These are phyloP conservation scores for Dryocosmus kuriphilus DNA, from an alignment of 2,888 invertebrate genomes.

Conservation along the genomic window DNA sequence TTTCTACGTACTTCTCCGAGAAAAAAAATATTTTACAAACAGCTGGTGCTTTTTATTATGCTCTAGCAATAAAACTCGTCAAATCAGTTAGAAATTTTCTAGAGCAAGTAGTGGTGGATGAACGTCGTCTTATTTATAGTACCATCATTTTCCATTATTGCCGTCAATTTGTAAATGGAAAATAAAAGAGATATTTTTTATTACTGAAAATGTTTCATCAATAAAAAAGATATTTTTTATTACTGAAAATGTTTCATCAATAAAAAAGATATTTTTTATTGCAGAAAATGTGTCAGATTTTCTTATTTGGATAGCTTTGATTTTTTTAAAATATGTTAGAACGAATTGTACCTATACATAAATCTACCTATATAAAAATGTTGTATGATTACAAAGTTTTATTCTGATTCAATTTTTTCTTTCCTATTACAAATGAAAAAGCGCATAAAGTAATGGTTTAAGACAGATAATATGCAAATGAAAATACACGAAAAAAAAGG, in stretches of 20 bases:
- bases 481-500: too few relatives aligned
- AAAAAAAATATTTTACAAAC: not conserved
- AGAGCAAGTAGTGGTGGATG: conserved; percentile 12
- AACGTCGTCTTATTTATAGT: conserved; percentile 5
- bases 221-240: not conserved
- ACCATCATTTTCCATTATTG: not conserved
- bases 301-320: not conserved
- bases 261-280: not conserved
- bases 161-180: not conserved
- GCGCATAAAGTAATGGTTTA: too few relatives aligned
- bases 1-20: not conserved
- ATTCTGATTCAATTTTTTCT: not conserved
- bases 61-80: conserved; percentile 23
- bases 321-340: not conserved
- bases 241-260: not conserved
- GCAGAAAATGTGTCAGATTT: not conserved
- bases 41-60: not conserved
- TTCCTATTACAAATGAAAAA: not conserved
- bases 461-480: too few relatives aligned
- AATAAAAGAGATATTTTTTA: not conserved
- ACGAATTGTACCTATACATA: too few relatives aligned
- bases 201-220: not conserved
- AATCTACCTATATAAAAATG: too few relatives aligned
- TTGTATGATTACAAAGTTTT: too few relatives aligned
- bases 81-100: conserved; percentile 1